phyloP scores from a whole-genome alignment of 2,113 vertebrate species.

The Takifugu bimaculatus region DNA sequence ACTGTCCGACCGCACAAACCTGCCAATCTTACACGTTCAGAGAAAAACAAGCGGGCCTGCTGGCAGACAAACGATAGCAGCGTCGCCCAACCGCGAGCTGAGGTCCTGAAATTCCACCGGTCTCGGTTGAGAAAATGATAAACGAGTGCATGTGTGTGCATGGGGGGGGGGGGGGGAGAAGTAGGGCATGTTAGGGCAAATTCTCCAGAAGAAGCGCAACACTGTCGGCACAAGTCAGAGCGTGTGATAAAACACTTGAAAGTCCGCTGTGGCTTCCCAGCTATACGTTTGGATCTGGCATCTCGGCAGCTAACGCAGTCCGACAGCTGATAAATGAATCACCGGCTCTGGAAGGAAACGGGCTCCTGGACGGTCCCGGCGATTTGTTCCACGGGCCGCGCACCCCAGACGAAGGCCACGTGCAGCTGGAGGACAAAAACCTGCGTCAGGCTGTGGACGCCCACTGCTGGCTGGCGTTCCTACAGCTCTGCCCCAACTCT shows the following conservation, averaged over 20 bases:
- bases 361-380: not conserved
- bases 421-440: conserved; percentile 18
- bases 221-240: conserved; percentile 19
- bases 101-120: conserved; percentile 62
- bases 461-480: conserved; percentile 39
- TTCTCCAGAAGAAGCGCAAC: conserved; percentile 20
- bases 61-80: conserved; percentile 51
- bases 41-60: conserved; percentile 46
- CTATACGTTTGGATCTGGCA: conserved; percentile 2
- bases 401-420: conserved; percentile 14
- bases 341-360: conserved; percentile 8
- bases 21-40: conserved; percentile 46
- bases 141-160: conserved; percentile 23
- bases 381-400: conserved; percentile 28
- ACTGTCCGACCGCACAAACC: conserved; percentile 40
- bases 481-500: conserved; percentile 30
- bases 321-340: conserved; percentile 11
- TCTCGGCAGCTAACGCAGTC: conserved; percentile 2
- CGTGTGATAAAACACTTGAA: conserved; percentile 29
- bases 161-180: not conserved
- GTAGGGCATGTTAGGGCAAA: conserved; percentile 57
- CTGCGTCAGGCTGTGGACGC: conserved; percentile 25
- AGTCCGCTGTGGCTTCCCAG: conserved; percentile 6
- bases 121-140: conserved; percentile 52
- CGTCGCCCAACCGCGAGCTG: conserved; percentile 42